A percentile compares a stretch with the other conserved stretches of the same genome.
phyloP scores from a whole-genome alignment of 2,888 invertebrate species.

The Apodemia zela region DNA sequence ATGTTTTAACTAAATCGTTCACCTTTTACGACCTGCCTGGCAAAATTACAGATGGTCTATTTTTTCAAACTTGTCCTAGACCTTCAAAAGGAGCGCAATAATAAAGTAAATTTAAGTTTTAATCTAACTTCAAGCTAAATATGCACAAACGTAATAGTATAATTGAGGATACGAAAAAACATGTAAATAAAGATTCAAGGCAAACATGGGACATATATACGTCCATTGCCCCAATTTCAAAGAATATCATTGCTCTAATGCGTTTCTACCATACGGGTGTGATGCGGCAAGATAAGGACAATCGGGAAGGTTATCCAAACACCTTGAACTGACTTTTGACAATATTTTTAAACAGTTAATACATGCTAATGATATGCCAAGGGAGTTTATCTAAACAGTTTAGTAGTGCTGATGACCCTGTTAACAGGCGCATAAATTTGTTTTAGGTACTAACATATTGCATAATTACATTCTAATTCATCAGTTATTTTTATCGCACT shows the following conservation, averaged over 20 bases:
- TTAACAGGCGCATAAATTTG: constrained; percentile 12
- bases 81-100: no score
- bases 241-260: constrained; percentile 44
- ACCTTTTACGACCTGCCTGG: no score
- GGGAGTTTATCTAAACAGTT: constrained; percentile 45
- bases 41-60: no score
- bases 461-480: neutral
- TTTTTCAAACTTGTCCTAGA: no score
- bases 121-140: neutral
- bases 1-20: no score
- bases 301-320: constrained; percentile 67
- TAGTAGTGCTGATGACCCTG: constrained; percentile 29
- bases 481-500: constrained; percentile 3
- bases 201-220: constrained; percentile 32
- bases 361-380: constrained; percentile 54
- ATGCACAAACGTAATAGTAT: neutral
- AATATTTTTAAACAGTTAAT: constrained; percentile 54
- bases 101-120: no score
- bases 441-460: neutral
- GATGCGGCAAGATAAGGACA: constrained; percentile 59
- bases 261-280: constrained; percentile 46
- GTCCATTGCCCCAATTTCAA: constrained; percentile 44
- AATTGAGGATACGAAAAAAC: constrained; percentile 32
- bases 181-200: constrained; percentile 27
- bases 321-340: constrained; percentile 68